phyloP scores from a whole-genome alignment of 1,140 invertebrate genomes.

The Muscidifurax raptorellus region DNA sequence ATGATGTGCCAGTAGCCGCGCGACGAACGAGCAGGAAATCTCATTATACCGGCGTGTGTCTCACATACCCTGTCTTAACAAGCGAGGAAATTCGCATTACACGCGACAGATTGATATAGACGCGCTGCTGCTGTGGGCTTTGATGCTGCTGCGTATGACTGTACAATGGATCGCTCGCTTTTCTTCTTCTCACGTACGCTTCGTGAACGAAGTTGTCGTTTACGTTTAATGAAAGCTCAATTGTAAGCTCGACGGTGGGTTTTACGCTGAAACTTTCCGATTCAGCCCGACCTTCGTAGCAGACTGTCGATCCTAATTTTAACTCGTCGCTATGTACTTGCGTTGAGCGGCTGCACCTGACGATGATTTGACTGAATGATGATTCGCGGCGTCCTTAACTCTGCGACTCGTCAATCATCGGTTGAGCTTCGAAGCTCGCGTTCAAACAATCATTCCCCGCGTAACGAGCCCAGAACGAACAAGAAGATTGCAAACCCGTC shows the following conservation, averaged over 20 bases:
- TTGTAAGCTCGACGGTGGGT: not conserved
- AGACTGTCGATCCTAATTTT: no score
- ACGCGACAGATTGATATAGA: not conserved
- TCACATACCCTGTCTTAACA: not conserved
- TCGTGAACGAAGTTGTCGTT: not conserved
- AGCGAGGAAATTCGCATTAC: conserved; percentile 12
- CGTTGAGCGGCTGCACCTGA: no score
- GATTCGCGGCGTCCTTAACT: no score
- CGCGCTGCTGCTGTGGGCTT: not conserved
- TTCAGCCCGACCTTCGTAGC: not conserved
- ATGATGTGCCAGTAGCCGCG: not conserved
- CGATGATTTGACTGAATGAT: no score
- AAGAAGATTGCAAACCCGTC: not conserved
- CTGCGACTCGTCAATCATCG: not conserved
- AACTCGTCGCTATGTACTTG: no score
- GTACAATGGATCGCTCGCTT: not conserved
- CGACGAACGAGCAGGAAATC: conserved; percentile 18
- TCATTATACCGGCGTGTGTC: conserved; percentile 19
- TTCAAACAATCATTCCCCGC: not conserved
- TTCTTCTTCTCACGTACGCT: not conserved
- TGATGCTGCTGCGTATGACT: not conserved
- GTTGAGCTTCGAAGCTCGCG: no score
- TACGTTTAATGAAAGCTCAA: not conserved
- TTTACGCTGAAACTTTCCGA: not conserved
- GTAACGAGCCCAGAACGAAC: not conserved